These are phyloP conservation scores for Branchellion lobata DNA, from an alignment of 2,888 invertebrate species.

Conservation along the genomic window DNA sequence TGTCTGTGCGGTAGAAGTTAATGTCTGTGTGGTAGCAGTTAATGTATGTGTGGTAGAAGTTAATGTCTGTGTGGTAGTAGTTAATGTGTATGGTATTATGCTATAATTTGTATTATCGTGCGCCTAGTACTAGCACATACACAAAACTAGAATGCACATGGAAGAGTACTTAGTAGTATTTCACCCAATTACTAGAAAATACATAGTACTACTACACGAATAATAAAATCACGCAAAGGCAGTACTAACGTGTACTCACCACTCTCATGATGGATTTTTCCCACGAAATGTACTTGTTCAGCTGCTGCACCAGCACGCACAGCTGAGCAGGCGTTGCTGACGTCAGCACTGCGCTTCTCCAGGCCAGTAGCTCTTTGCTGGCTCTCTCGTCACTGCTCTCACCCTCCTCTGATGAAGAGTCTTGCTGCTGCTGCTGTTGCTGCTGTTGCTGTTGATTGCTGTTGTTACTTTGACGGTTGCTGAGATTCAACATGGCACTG, in stretches of 20 bases:
- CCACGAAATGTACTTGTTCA: slow-evolving; percentile 91
- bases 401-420: slow-evolving; percentile 48
- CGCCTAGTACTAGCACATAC: too few species aligned
- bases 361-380: slow-evolving; percentile 70
- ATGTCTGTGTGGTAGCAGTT: too few species aligned
- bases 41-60: too few species aligned
- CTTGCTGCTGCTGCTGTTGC: slow-evolving; percentile 27
- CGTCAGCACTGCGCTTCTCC: slow-evolving; percentile 84
- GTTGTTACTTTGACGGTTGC: slow-evolving; percentile 40
- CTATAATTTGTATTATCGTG: too few species aligned
- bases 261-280: slow-evolving; percentile 99
- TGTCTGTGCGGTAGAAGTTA: too few species aligned
- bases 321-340: slow-evolving; percentile 86
- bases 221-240: too few species aligned
- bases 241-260: slow-evolving; percentile 97
- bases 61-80: too few species aligned
- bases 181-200: too few species aligned
- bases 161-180: too few species aligned
- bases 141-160: too few species aligned
- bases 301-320: slow-evolving; percentile 81
- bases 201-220: too few species aligned
- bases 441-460: slow-evolving; percentile 55
- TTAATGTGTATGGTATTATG: too few species aligned
- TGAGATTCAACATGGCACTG: background rate
- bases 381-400: slow-evolving; percentile 50